These are phyloP conservation scores for Anableps anableps DNA, from an alignment of 2,797 vertebrate species.

Conservation along the genomic window DNA sequence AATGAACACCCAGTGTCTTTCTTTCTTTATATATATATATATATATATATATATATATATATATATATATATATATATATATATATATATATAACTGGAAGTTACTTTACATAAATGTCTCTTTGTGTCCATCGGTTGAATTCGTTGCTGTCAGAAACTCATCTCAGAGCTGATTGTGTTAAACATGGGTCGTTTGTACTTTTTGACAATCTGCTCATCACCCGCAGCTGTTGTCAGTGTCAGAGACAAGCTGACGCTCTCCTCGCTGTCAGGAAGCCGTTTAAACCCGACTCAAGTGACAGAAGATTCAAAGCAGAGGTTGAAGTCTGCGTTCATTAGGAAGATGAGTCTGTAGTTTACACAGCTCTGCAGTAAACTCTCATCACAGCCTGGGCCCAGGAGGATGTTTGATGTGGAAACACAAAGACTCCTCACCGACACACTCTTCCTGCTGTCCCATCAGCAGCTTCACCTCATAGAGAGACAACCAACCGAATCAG, in stretches of 20 bases:
- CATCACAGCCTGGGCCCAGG: slow-evolving; percentile 25
- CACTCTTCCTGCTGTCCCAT: slow-evolving; percentile 15
- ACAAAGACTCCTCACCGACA: neutral
- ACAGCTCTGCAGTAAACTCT: slow-evolving; percentile 29
- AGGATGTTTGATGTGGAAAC: slow-evolving; percentile 40
- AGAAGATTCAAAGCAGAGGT: slow-evolving; percentile 10
- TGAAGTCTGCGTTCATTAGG: slow-evolving; percentile 57
- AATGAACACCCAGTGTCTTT: too few relatives aligned
- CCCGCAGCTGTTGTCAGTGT: neutral
- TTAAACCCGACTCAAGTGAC: slow-evolving; percentile 31
- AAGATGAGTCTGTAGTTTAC: slow-evolving; percentile 19
- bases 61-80: too few relatives aligned
- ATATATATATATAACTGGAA: neutral
- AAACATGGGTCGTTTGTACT: neutral
- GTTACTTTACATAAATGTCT: slow-evolving; percentile 1
- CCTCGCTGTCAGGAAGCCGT: slow-evolving; percentile 10
- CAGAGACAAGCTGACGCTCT: neutral
- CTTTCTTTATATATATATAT: too few relatives aligned
- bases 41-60: too few relatives aligned
- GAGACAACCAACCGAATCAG: neutral
- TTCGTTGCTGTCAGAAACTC: neutral
- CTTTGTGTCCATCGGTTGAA: neutral
- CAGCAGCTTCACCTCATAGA: slow-evolving; percentile 11
- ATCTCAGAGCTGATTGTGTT: neutral
- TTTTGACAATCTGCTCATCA: neutral